Conservation (phyloP, 2,797 vertebrate genomes). For the Pipistrellus pygmaeus region DNA sequence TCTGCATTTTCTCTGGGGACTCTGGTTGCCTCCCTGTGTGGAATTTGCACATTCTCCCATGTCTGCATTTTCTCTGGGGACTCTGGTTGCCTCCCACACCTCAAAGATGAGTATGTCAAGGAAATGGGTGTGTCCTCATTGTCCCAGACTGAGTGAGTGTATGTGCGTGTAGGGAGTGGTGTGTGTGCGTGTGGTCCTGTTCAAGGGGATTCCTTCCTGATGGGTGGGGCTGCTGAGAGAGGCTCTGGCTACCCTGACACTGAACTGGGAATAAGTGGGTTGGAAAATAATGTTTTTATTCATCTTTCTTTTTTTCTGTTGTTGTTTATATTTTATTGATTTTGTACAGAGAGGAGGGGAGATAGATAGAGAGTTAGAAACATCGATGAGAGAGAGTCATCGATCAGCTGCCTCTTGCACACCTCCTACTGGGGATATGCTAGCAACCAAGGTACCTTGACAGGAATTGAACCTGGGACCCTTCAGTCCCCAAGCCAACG, state of each 20-base stretch:
- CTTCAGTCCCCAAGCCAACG: no score
- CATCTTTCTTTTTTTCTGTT: neutral
- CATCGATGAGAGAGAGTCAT: no score
- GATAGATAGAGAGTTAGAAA: no score
- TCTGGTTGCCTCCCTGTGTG: neutral
- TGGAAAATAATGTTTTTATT: neutral
- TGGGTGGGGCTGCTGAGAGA: neutral
- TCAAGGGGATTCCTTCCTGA: neutral
- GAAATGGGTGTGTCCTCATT: neutral
- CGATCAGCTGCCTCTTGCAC: no score
- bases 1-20: neutral
- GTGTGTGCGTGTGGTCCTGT: neutral
- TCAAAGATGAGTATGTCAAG: neutral
- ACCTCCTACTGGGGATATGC: no score
- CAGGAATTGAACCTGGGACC: no score
- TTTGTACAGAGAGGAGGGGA: no score
- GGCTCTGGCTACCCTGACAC: neutral
- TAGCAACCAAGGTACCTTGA: no score
- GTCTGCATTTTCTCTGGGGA: neutral
- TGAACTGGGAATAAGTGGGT: neutral
- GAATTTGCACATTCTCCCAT: neutral
- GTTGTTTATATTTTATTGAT: no score
- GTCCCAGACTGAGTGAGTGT: neutral
- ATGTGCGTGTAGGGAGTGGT: neutral
- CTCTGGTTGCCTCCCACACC: neutral